Evolutionary conservation across 2,113 vertebrate species (phyloP), one percentile per base, ranked within the genome.

Genomic region (Urocynchramus pylzowi): DNA sequence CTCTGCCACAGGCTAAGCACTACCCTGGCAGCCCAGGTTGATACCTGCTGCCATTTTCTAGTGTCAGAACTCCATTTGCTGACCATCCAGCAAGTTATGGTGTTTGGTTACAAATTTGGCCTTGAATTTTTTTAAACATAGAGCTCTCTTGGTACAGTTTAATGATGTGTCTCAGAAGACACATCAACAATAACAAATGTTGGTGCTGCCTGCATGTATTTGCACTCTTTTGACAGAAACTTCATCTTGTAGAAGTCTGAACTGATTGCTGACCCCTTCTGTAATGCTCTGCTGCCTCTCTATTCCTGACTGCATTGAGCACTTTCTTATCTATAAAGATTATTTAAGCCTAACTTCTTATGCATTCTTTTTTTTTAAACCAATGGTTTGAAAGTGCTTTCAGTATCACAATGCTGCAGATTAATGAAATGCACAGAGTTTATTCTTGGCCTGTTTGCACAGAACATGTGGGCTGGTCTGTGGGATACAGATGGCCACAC

Each of bases 1-100:
- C 1, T 14, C 21, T 2, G 2, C 10, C 15, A 24, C 1, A 1
- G 33, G 22, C 17, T 71, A 3, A 61, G 10, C 3, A 11, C 41
- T 50, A 13, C 8, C 17, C 6, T 45, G 27, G 35, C 13, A 75
- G 65, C 5, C 37, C 31, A 57, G 10, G 3, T 10, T 18, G 14
- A 39, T 35, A 5, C 9, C 37, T 82, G 69, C 8, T 7, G 1
- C 7, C 13, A 31, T 75, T 63, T 83, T n/a, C 11, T 37, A 41
- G 15, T 4, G 26, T 14, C 28, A 79, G 33, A 82, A 71, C 30
- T 17, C 16, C 21, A 16, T 80, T 54, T 73, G 30, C 12, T 64
- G 16, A 56, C 22, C 5, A 35, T 27, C 27, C 7, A 73, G 3
- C 4, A 50, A 30, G 16, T 89, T 69, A 56, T 1, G 2, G 22